Conservation (phyloP, 2,113 vertebrate genomes). For the Thalassarche chlororhynchos region DNA sequence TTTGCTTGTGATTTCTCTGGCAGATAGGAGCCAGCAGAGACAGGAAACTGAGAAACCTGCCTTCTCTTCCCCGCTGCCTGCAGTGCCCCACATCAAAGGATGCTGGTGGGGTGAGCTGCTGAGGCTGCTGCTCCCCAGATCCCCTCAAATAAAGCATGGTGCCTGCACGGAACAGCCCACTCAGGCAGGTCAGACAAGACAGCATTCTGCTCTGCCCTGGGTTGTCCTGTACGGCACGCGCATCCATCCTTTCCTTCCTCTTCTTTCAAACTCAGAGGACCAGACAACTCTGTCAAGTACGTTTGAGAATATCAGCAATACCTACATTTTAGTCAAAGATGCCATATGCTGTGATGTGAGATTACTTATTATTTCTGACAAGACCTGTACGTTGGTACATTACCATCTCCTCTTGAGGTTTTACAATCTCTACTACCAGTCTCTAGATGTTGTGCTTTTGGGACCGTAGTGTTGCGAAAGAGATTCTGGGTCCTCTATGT, state of each 20-base stretch:
- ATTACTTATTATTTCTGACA: neutral
- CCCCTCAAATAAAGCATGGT: neutral
- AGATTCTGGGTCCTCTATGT: neutral
- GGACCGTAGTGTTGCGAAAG: neutral
- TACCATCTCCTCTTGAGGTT: neutral
- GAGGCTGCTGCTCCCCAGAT: neutral
- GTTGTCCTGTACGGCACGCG: rapidly evolving
- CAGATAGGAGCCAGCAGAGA: neutral
- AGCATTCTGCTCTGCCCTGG: neutral
- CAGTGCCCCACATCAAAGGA: neutral
- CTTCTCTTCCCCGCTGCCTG: neutral
- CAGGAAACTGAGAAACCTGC: neutral
- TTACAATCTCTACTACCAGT: neutral
- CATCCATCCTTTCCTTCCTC: neutral
- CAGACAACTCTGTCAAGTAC: neutral
- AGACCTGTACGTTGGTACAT: neutral
- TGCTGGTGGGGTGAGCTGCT: neutral
- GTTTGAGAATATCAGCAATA: neutral
- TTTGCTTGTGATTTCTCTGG: neutral
- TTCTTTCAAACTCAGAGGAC: neutral
- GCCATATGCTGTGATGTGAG: rapidly evolving
- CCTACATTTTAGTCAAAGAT: neutral
- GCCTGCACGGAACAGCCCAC: neutral
- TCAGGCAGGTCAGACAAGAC: neutral
- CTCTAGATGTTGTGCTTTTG: neutral